phyloP scores from a whole-genome alignment of 2,888 invertebrate species.

The Drosophila buzzatii region DNA sequence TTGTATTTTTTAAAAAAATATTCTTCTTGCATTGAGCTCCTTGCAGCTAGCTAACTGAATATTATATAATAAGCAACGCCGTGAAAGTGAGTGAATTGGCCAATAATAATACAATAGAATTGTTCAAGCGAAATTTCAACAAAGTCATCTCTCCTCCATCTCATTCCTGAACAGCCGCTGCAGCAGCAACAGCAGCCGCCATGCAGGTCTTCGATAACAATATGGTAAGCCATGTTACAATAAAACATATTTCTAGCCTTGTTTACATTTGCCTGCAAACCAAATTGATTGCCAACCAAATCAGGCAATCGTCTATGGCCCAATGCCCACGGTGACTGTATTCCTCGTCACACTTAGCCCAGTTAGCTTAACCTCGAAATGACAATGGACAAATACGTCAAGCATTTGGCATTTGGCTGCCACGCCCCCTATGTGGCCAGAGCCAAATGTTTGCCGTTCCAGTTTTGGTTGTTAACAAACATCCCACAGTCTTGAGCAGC shows the following conservation, averaged over 20 bases:
- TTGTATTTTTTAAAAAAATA: constrained; percentile 17
- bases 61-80: constrained; percentile 39
- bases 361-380: constrained; percentile 73
- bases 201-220: constrained; percentile 83
- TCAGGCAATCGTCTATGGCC: constrained; percentile 1
- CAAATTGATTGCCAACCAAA: constrained; percentile 43
- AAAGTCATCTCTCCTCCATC: constrained; percentile 1
- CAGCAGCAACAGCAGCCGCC: constrained; percentile 45
- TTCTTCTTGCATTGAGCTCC: constrained; percentile 12
- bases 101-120: background rate
- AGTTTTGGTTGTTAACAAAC: constrained; percentile 40
- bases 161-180: constrained; percentile 26
- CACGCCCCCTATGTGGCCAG: constrained; percentile 46
- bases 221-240: constrained; percentile 70
- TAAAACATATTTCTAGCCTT: background rate
- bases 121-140: background rate
- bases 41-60: constrained; percentile 23
- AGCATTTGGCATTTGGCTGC: constrained; percentile 23
- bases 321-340: constrained; percentile 11
- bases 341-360: constrained; percentile 58
- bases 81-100: constrained; percentile 67
- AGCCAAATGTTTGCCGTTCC: constrained; percentile 22
- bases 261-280: constrained; percentile 44
- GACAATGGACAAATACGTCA: constrained; percentile 57
- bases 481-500: constrained; percentile 46